Conservation (phyloP, 2,888 invertebrate species). For the Eupithecia abbreviata region DNA sequence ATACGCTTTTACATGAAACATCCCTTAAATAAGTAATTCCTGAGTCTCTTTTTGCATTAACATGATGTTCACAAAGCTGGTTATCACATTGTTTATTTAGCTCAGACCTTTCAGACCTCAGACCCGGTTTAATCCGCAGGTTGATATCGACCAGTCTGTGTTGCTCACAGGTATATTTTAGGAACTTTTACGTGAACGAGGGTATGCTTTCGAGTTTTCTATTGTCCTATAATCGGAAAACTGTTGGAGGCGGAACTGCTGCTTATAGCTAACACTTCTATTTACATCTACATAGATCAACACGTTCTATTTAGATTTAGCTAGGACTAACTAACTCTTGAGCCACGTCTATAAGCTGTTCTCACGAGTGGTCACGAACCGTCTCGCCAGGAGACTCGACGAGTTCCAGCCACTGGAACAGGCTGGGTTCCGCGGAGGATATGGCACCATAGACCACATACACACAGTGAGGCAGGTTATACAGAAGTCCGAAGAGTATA, state of each 20-base stretch:
- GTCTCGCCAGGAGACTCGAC: no score
- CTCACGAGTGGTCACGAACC: no score
- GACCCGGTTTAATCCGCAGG: slow-evolving; percentile 64
- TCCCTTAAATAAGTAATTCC: slow-evolving; percentile 39
- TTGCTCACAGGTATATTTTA: slow-evolving; percentile 27
- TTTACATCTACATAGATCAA: no score
- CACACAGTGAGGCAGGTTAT: no score
- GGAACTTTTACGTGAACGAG: not conserved
- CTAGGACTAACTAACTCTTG: no score
- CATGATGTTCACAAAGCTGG: slow-evolving; percentile 53
- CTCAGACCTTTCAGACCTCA: slow-evolving; percentile 68
- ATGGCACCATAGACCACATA: no score
- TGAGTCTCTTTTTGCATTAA: slow-evolving; percentile 47
- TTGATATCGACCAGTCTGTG: slow-evolving; percentile 64
- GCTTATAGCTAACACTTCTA: not conserved
- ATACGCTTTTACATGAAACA: slow-evolving; percentile 30
- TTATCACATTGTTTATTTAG: slow-evolving; percentile 74
- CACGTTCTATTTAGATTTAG: no score
- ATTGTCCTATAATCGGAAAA: not conserved
- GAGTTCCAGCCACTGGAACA: no score
- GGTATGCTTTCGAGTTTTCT: not conserved
- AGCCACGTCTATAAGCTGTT: no score
- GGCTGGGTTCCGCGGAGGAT: no score
- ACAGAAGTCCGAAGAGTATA: no score
- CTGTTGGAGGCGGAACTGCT: not conserved